Conservation (phyloP, 1,140 invertebrate genomes). For the Coptotermes formosanus region DNA sequence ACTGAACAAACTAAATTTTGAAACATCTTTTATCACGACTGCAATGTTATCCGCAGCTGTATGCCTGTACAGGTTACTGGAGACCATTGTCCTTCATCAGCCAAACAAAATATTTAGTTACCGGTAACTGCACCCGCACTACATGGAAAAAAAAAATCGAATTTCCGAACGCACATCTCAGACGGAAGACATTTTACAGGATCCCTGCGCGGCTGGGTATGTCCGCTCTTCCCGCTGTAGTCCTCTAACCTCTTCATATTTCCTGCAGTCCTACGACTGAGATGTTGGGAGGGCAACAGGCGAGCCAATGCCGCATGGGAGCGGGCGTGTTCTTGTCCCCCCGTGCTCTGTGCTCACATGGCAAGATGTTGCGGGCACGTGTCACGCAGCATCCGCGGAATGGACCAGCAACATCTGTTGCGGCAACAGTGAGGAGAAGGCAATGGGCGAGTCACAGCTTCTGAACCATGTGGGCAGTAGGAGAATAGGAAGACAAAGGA, state of each 20-base stretch:
- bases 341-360: neutral
- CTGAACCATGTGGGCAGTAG: neutral
- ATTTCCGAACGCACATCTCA: neutral
- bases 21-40: no score
- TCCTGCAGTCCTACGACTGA: neutral
- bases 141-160: no score
- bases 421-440: neutral
- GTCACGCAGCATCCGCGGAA: neutral
- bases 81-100: no score
- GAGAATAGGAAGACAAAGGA: neutral
- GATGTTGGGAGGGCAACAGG: conserved; percentile 3
- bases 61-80: no score
- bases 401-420: conserved; percentile 1
- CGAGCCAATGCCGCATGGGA: neutral
- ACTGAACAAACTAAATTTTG: no score
- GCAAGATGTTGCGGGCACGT: neutral
- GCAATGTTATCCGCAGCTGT: no score
- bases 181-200: neutral
- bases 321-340: neutral
- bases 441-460: neutral
- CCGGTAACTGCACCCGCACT: no score
- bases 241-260: neutral
- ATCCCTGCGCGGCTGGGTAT: no score
- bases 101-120: no score
- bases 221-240: no score